Evolutionary conservation across 2,888 invertebrate genomes (phyloP), one percentile per base, ranked within the genome.

Genomic region (Liposcelis brunnea): DNA sequence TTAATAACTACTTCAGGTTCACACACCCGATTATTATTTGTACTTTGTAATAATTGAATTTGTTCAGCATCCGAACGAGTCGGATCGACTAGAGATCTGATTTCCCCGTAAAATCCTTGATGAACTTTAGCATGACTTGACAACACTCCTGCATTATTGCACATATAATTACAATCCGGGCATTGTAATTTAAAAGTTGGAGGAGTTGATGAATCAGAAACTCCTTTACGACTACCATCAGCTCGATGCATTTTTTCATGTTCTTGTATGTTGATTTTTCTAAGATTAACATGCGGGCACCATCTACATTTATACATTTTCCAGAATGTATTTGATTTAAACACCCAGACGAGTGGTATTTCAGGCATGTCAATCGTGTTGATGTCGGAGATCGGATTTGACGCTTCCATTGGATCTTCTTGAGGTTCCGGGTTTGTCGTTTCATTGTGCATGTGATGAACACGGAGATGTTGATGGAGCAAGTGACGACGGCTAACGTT

Each of bases 271-370:
- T 83, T 84, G 37, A 77, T 75, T 55, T 80, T 77, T 43, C 84
- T 70, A n/a, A 78, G 69, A 58, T 84, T 84, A 11, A 85, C 80
- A 59, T 84, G 84, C 0, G 87, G 85, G 58, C 89, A 89, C 58
- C 74, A 79, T 26, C 80, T 72, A 58, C 89, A 90, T 58, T 84
- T 82, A 59, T 78, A 80, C 77, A 87, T 82, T 64, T 85, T 85
- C 44, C 75, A 74, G 49, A 82, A 76, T 45, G 75, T 74, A 11
- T 76, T 77, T 49, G 73, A 73, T 33, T 77, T 75, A 0, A 79
- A 77, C 1, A 82, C 80, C 80, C 83, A 83, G 3, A 83, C 80
- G 44, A 75, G 65, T 0, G 81, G 80, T 45, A 79, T 75, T 54
- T 80, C 80, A 0, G 64, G 53, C 59, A 76, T 60, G 16, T 62